These are phyloP conservation scores for Drosophila equinoxialis DNA, from an alignment of 1,140 invertebrate species.

Conservation along the genomic window DNA sequence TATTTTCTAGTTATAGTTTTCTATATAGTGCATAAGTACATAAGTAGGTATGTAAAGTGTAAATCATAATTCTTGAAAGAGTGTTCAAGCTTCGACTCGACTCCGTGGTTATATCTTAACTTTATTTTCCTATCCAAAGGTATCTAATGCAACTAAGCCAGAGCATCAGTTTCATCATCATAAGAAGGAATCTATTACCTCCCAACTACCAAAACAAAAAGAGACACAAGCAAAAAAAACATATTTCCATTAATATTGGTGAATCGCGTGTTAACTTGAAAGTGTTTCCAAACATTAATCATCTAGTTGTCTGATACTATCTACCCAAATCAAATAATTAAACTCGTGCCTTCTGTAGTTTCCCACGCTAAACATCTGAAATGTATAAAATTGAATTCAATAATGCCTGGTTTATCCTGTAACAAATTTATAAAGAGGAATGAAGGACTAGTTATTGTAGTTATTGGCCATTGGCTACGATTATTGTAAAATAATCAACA, in stretches of 20 bases:
- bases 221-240: no score
- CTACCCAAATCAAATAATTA: constrained; percentile 18
- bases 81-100: no score
- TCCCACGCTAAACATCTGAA: constrained; percentile 1
- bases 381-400: neutral
- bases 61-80: no score
- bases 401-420: neutral
- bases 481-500: no score
- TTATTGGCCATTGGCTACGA: no score
- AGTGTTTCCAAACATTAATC: constrained; percentile 12
- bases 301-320: constrained; percentile 13
- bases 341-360: constrained; percentile 18
- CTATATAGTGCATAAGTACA: no score
- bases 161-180: neutral
- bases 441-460: no score
- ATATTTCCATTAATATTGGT: constrained; percentile 2
- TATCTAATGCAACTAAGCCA: constrained; percentile 1
- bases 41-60: no score
- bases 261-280: constrained; percentile 7
- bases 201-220: neutral
- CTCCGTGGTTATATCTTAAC: neutral
- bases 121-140: neutral
- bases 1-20: no score
- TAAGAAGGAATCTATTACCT: neutral
- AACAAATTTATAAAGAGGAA: neutral